A percentile compares a stretch with the other conserved stretches of the same genome.
These are phyloP conservation scores for Neolamprologus sp. DNA, from an alignment of 2,113 vertebrate genomes.

Conservation along the genomic window DNA sequence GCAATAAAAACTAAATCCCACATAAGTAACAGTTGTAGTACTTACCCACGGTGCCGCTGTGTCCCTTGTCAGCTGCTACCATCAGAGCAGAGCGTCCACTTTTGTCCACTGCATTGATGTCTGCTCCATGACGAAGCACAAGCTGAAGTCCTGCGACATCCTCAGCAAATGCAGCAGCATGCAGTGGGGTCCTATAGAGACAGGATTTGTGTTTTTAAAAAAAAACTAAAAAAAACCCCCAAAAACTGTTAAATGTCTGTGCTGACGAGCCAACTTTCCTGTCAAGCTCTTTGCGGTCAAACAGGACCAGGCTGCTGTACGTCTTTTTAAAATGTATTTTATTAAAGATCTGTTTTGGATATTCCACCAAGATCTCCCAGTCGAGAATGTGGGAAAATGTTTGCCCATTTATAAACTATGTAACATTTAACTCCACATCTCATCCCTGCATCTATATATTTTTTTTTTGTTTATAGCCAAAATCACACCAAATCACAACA, in stretches of 20 bases:
- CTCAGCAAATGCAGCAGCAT: conserved; percentile 92
- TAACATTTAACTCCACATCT: background rate
- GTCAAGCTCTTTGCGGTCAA: background rate
- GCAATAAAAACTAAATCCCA: accelerated
- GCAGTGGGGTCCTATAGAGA: conserved; percentile 84
- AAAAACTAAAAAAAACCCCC: too few relatives aligned
- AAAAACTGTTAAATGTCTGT: background rate
- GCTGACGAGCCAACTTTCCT: background rate
- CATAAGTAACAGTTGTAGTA: background rate
- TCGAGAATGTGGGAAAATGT: background rate
- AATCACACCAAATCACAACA: background rate
- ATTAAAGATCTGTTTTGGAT: background rate
- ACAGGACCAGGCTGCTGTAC: background rate
- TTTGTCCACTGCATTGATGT: conserved; percentile 85
- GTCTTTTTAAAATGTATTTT: background rate
- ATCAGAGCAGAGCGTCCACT: conserved; percentile 88
- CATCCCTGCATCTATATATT: background rate
- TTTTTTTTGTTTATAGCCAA: background rate
- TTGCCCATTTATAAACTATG: background rate
- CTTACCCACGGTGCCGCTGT: conserved; percentile 86
- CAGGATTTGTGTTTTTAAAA: background rate
- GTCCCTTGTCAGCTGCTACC: conserved; percentile 90
- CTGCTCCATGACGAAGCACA: conserved; percentile 85
- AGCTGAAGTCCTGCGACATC: conserved; percentile 87
- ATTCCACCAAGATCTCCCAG: background rate